Conservation (phyloP, 2,797 vertebrate genomes). For the Eulemur mongoz region DNA sequence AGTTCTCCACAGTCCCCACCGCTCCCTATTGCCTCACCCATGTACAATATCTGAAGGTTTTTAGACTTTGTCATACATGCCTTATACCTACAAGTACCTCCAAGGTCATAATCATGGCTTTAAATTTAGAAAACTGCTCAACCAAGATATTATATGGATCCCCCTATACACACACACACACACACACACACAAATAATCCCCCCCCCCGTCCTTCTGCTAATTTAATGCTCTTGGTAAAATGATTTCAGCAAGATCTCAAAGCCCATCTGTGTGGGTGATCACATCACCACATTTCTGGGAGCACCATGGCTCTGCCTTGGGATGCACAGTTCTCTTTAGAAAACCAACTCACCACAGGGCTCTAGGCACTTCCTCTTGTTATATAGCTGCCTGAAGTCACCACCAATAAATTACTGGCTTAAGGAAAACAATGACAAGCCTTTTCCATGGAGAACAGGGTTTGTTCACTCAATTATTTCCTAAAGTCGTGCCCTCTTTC, state of each 20-base stretch:
- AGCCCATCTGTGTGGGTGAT: conserved; percentile 25
- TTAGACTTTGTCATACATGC: neutral
- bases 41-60: neutral
- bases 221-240: conserved; percentile 14
- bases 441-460: conserved; percentile 69
- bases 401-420: conserved; percentile 68
- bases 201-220: neutral
- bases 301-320: neutral
- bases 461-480: conserved; percentile 74
- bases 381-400: conserved; percentile 49
- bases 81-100: neutral
- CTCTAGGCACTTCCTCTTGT: conserved; percentile 46
- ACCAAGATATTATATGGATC: neutral
- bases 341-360: neutral
- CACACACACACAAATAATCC: neutral
- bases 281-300: conserved; percentile 42
- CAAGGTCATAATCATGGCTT: neutral
- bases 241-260: neutral
- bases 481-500: conserved; percentile 61
- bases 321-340: conserved; percentile 46
- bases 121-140: conserved; percentile 32
- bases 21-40: neutral
- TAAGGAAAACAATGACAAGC: conserved; percentile 73
- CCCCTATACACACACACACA: neutral
- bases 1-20: neutral